A percentile compares a stretch with the other conserved stretches of the same genome.
phyloP scores from a whole-genome alignment of 1,140 invertebrate species.

The Drosophila tsacasi region DNA sequence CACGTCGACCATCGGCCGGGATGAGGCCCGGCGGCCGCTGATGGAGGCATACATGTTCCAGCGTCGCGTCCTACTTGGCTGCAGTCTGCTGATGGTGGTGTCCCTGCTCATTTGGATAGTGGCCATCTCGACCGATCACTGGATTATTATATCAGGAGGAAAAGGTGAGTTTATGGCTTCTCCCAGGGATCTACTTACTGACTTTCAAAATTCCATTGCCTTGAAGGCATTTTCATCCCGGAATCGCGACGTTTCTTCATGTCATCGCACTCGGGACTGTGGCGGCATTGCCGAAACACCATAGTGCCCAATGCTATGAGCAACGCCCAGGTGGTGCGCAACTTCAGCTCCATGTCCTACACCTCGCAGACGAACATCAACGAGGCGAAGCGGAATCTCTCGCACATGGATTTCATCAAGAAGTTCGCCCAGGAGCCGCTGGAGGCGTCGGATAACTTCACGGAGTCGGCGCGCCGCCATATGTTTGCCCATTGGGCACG shows the following conservation, averaged over 20 bases:
- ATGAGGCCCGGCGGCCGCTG: slow-evolving; percentile 86
- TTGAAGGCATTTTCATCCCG: slow-evolving; percentile 87
- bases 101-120: slow-evolving; percentile 90
- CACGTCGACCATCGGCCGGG: slow-evolving; percentile 86
- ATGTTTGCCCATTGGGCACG: slow-evolving; percentile 84
- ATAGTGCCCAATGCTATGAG: slow-evolving; percentile 70
- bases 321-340: slow-evolving; percentile 73
- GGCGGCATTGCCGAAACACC: slow-evolving; percentile 88
- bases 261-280: slow-evolving; percentile 89
- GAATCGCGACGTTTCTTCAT: slow-evolving; percentile 87
- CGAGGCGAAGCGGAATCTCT: slow-evolving; percentile 70
- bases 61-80: slow-evolving; percentile 89
- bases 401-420: slow-evolving; percentile 66
- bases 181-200: slow-evolving; percentile 13
- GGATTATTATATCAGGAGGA: slow-evolving; percentile 88
- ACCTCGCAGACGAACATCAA: slow-evolving; percentile 60
- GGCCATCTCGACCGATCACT: slow-evolving; percentile 91
- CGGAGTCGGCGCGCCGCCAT: slow-evolving; percentile 77
- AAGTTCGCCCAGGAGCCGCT: slow-evolving; percentile 60
- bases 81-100: slow-evolving; percentile 89
- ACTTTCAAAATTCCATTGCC: slow-evolving; percentile 25
- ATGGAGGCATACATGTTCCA: slow-evolving; percentile 89
- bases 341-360: slow-evolving; percentile 79
- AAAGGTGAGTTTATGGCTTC: slow-evolving; percentile 55
- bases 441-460: slow-evolving; percentile 60